Evolutionary conservation across 2,888 invertebrate genomes (phyloP).

Genomic region (Nymphalis polychloros): DNA sequence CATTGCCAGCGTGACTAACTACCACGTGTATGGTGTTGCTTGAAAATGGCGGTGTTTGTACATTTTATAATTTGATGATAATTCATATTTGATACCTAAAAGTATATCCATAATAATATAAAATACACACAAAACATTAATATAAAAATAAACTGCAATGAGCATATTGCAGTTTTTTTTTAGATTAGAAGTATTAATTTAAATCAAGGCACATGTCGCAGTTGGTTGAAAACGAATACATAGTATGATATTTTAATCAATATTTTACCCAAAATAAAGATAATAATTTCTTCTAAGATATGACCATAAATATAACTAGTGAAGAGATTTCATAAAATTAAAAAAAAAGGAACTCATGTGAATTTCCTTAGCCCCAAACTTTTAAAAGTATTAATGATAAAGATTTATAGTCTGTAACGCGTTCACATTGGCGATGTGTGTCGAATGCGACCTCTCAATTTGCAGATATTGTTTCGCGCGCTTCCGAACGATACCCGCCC

Average conservation of each 20-base stretch:
- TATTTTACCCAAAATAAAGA: too few relatives aligned
- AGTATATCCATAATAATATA: neutral
- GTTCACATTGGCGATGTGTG: conserved; percentile 55
- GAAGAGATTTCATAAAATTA: too few relatives aligned
- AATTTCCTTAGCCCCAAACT: neutral
- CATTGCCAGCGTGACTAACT: conserved; percentile 71
- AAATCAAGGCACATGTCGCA: too few relatives aligned
- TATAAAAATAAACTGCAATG: too few relatives aligned
- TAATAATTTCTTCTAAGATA: too few relatives aligned
- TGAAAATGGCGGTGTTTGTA: conserved; percentile 30
- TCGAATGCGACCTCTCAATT: conserved; percentile 75
- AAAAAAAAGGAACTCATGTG: too few relatives aligned
- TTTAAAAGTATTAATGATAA: conserved; percentile 17
- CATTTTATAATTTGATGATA: conserved; percentile 17
- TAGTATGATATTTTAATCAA: too few relatives aligned
- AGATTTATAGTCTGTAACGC: conserved; percentile 32
- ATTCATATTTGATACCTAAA: neutral
- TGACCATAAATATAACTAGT: too few relatives aligned
- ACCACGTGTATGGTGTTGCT: conserved; percentile 19
- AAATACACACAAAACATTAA: neutral
- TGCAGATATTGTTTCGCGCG: conserved; percentile 61
- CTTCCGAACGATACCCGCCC: conserved; percentile 47
- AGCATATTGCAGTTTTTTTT: too few relatives aligned
- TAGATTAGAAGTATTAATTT: too few relatives aligned
- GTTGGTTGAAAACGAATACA: too few relatives aligned